Percentiles rank a stretch among this genome's conserved stretches.
These are phyloP conservation scores for Coracias cyanogaster DNA, from an alignment of 2,797 vertebrate genomes.

Conservation along the genomic window DNA sequence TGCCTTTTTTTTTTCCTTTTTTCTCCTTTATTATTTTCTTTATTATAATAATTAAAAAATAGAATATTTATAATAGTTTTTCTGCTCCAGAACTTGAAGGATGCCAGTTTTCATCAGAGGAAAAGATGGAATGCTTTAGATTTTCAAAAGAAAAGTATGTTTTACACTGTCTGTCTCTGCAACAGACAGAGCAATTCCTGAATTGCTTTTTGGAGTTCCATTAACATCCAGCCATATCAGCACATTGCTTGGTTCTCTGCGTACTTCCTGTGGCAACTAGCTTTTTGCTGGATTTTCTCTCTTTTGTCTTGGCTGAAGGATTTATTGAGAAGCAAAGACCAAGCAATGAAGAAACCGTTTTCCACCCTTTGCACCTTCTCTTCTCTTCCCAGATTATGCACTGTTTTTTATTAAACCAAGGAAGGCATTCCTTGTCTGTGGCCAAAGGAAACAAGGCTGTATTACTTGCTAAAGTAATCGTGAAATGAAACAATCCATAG, in stretches of 20 bases:
- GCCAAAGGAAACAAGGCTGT: not conserved
- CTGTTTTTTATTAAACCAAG: not conserved
- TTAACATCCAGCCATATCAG: not conserved
- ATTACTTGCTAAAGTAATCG: not conserved
- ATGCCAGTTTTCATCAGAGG: not conserved
- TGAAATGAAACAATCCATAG: not conserved
- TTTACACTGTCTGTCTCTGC: not conserved
- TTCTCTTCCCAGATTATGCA: not conserved
- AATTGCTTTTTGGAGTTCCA: not conserved
- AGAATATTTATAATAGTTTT: not conserved
- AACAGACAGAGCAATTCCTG: not conserved
- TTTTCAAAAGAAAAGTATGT: not conserved
- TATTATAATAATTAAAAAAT: not conserved
- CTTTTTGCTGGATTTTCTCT: not conserved
- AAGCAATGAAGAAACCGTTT: not conserved
- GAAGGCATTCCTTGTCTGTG: not conserved
- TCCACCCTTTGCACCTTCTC: not conserved
- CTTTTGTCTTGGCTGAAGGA: not conserved
- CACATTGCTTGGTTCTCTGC: not conserved
- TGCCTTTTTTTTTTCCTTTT: not conserved
- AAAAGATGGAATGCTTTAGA: not conserved
- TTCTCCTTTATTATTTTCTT: not conserved
- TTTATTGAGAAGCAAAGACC: not conserved
- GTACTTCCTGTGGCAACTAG: not conserved
- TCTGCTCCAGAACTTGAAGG: not conserved